Base-by-base conservation (phyloP, 1,140 invertebrate species). In the Orussus abietinus region DNA sequence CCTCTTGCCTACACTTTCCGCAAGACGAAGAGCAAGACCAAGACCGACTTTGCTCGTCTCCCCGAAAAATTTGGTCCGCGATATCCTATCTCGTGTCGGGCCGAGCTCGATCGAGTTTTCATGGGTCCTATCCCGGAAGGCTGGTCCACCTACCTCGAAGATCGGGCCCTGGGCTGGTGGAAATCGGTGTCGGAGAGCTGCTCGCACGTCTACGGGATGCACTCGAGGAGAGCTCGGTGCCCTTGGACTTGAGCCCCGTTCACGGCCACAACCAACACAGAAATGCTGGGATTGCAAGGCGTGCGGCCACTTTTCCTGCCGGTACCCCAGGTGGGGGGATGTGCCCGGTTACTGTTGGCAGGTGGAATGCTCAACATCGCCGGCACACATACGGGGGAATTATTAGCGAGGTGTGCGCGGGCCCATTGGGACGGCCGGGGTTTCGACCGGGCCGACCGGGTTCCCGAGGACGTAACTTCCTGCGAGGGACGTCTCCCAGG, bases 231-330 rank as follows among this genome's bases (percentile, higher is more conserved):
- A 31, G 54, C 55, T 20, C 47, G 49, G 56, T 68, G 67, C 66
- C 69, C 67, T 72, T 70, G 66, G 65, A 69, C 66, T 70, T 66
- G 65, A 66, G 59, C 57, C 59, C 65, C 65, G 67, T 70, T 70
- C 67, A 66, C 62, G 69, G 63, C 61, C 66, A 65, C 64, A 65
- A 69, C 60, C 65, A 64, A 64, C 61, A 66, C 62, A 64, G 65
- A 68, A 69, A 66, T 67, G 63, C 66, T 64, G 58, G 55, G 62
- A 64, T 66, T 62, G 59, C 59, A 61, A 68, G 57, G 60, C 55
- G 61, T 64, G 53, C 62, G 53, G 57, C 61, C 59, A 71, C 64
- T 68, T 71, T 71, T 71, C 64, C 62, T 64, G 56, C 51, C 45
- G 56, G 55, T 63, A 59, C n/a, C 22, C 49, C 51, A 58, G 55